Base-by-base conservation (phyloP, 2,113 vertebrate genomes). In the Myxocyprinus asiaticus region DNA sequence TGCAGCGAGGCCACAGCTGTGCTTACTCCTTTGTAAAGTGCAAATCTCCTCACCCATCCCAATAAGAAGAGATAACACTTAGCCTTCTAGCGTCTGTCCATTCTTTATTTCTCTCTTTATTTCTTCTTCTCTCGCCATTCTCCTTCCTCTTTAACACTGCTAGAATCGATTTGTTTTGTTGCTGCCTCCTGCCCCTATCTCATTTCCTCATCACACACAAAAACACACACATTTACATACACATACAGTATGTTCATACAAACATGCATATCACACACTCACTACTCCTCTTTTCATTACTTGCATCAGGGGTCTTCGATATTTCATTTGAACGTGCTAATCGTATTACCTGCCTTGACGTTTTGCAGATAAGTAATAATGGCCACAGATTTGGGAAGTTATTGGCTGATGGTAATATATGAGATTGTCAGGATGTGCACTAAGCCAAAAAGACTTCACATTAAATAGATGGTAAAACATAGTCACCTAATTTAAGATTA, bases 321-420 rank as follows among this genome's bases (percentile, higher is more conserved):
- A 94, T 95, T 95, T 95, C 92, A 95, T 95, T 94, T 94, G 93
- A 95, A 92, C 91, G 90, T 89, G 90, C 92, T 95, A 95, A 96
- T 95, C 93, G 91, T 91, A 94, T 95, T 95, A 95, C 93, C 90
- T 93, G 90, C 89, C 93, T 93, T 94, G 94, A 95, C 93, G 91
- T 94, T 95, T 95, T 94, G 92, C 94, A 95, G 94, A 96, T 95
- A 95, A 93, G 90, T 91, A 95, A 94, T 95, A 94, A 95, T 94
- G 93, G 93, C 91, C 91, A 91, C 92, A 94, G 94, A 95, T 95
- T 95, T 95, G 93, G 91, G 93, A 92, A 94, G 94, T 95, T 94
- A 94, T 94, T 94, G 94, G 94, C 90, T 61, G 88, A 88, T 91
- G 91, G 90, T 96, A 95, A 96, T 96, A 92, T 94, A 94, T 95